Percentiles rank a stretch among this genome's conserved stretches.
phyloP scores from a whole-genome alignment of 2,888 invertebrate genomes.

The Poecilobothrus nobilitatus region DNA sequence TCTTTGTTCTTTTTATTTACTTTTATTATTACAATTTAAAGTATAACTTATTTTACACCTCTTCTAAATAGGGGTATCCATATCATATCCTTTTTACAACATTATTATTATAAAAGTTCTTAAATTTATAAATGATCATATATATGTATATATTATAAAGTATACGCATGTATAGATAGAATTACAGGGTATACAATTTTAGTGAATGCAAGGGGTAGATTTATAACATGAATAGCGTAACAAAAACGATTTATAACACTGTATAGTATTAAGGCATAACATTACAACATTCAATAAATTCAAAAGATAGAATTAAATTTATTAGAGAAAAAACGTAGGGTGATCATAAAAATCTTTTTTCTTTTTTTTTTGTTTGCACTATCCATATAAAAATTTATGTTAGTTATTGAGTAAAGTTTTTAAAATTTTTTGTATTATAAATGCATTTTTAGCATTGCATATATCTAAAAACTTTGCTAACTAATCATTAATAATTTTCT shows the following conservation, averaged over 20 bases:
- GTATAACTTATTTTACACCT: not conserved
- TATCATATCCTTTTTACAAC: not conserved
- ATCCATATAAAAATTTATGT: not conserved
- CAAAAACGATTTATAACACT: not conserved
- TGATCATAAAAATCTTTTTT: too few relatives aligned
- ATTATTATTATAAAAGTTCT: not conserved
- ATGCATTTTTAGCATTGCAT: not conserved
- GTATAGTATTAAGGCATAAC: not conserved
- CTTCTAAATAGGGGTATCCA: not conserved
- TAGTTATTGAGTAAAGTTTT: not conserved
- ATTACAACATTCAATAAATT: not conserved
- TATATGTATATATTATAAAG: not conserved
- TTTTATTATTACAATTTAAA: not conserved
- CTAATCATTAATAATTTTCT: slow-evolving; percentile 3
- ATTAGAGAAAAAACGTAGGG: too few relatives aligned
- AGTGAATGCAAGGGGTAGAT: not conserved
- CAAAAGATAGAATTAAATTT: too few relatives aligned
- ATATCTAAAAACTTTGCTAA: not conserved
- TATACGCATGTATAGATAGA: too few relatives aligned
- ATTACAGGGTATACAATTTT: not conserved
- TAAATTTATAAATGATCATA: not conserved
- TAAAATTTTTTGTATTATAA: not conserved
- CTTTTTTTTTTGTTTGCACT: too few relatives aligned
- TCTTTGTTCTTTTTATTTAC: not conserved
- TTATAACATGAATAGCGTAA: not conserved